Conservation (phyloP, 2,888 invertebrate genomes). For the Protula sp. region DNA sequence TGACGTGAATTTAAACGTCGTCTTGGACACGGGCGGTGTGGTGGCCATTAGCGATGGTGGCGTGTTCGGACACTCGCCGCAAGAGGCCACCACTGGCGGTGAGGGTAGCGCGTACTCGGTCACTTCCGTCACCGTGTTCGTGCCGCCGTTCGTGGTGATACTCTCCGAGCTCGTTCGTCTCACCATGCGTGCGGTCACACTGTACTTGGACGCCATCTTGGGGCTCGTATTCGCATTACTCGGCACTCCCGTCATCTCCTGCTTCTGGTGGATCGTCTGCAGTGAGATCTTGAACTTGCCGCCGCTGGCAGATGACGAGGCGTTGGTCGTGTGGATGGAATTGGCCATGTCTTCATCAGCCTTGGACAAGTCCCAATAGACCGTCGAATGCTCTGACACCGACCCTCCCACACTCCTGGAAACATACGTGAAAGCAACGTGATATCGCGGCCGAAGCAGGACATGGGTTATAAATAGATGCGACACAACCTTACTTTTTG, state of each 20-base stretch:
- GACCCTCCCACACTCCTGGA: not conserved
- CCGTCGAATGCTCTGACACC: conserved; percentile 43
- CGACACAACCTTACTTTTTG: no score
- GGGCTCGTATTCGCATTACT: not conserved
- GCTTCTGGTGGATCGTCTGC: conserved; percentile 49
- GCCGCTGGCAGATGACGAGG: not conserved
- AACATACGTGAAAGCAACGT: no score
- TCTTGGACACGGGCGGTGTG: not conserved
- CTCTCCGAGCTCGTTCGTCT: not conserved
- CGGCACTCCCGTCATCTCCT: conserved; percentile 27
- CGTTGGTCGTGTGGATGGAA: not conserved
- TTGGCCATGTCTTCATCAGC: conserved; percentile 29
- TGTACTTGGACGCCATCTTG: not conserved
- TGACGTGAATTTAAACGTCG: conserved; percentile 13
- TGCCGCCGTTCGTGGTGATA: not conserved
- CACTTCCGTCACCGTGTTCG: not conserved
- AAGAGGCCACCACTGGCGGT: not conserved
- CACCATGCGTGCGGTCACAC: not conserved
- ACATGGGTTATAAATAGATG: no score
- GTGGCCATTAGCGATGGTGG: not conserved
- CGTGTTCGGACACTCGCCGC: no score
- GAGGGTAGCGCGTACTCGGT: conserved; percentile 6
- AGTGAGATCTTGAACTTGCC: conserved; percentile 30
- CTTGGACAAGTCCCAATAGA: conserved; percentile 50
- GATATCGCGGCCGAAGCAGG: no score